Percentiles rank a stretch among this genome's conserved stretches.
These are phyloP conservation scores for Camptogramma bilineatum DNA, from an alignment of 2,888 invertebrate species.

Conservation along the genomic window DNA sequence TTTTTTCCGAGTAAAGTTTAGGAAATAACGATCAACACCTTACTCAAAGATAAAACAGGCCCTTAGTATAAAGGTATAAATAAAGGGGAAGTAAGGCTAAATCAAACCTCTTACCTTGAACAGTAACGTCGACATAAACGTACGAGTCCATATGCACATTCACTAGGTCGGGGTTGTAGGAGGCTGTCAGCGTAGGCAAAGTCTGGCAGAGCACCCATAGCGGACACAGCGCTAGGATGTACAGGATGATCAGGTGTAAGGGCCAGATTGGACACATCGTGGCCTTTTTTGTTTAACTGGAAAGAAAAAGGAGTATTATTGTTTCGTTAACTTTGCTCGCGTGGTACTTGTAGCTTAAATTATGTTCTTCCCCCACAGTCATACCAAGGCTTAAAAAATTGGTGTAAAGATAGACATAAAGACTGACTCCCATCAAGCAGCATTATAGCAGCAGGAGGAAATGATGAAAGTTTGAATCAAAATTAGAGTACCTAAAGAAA, in stretches of 20 bases:
- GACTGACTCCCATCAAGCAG: too few species aligned
- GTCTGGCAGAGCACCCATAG: conserved; percentile 82
- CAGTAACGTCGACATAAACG: conserved; percentile 68
- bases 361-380: too few species aligned
- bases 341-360: too few species aligned
- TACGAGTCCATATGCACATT: conserved; percentile 80
- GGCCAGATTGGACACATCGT: conserved; percentile 88
- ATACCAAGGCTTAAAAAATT: too few species aligned
- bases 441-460: too few species aligned
- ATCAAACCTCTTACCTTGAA: conserved; percentile 55
- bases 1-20: too few species aligned
- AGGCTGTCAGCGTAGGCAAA: conserved; percentile 66
- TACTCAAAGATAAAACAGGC: too few species aligned
- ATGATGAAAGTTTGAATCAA: too few species aligned
- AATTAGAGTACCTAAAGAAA: too few species aligned
- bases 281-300: conserved; percentile 45
- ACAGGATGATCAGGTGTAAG: conserved; percentile 84
- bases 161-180: conserved; percentile 63
- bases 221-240: conserved; percentile 81
- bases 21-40: too few species aligned
- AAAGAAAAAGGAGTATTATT: conserved; percentile 15
- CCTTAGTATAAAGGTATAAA: not conserved
- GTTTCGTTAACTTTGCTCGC: not conserved
- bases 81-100: not conserved
- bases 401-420: too few species aligned